A percentile compares a stretch with the other conserved stretches of the same genome.
phyloP scores from a whole-genome alignment of 2,797 vertebrate species.

The Parauchenoglanis ngamensis region DNA sequence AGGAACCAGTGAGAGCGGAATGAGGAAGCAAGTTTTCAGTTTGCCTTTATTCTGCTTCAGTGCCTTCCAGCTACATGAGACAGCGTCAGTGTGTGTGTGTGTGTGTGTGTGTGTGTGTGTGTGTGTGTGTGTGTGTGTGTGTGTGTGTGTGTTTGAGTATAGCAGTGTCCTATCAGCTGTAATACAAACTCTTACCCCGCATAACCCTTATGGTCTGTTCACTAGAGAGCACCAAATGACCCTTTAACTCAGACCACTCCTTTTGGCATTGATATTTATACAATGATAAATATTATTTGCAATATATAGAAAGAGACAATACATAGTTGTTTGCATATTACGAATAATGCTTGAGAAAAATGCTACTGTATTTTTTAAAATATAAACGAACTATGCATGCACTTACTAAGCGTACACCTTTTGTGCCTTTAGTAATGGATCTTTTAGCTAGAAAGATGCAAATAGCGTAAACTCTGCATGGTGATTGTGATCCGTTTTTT shows the following conservation, averaged over 20 bases:
- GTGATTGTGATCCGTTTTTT: background rate
- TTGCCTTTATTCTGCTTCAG: conserved; percentile 28
- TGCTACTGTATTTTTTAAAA: background rate
- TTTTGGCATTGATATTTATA: background rate
- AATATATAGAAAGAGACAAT: background rate
- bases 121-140: background rate
- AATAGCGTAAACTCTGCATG: background rate
- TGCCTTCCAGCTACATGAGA: background rate
- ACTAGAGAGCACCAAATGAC: background rate
- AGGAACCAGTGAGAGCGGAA: conserved; percentile 39
- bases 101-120: background rate
- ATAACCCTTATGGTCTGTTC: background rate
- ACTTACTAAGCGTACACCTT: background rate
- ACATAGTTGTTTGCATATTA: background rate
- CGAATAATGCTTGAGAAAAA: background rate
- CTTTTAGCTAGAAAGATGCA: background rate
- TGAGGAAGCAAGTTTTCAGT: conserved; percentile 40
- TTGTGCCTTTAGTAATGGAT: background rate
- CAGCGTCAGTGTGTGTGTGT: background rate
- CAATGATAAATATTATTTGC: background rate
- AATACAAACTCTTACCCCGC: background rate
- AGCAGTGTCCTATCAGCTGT: background rate
- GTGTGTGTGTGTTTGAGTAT: background rate
- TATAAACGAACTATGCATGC: too few species aligned
- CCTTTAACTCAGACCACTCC: background rate